A percentile compares a stretch with the other conserved stretches of the same genome.
These are phyloP conservation scores for Lasioglossum lativentre DNA, from an alignment of 2,888 invertebrate species.

Conservation along the genomic window DNA sequence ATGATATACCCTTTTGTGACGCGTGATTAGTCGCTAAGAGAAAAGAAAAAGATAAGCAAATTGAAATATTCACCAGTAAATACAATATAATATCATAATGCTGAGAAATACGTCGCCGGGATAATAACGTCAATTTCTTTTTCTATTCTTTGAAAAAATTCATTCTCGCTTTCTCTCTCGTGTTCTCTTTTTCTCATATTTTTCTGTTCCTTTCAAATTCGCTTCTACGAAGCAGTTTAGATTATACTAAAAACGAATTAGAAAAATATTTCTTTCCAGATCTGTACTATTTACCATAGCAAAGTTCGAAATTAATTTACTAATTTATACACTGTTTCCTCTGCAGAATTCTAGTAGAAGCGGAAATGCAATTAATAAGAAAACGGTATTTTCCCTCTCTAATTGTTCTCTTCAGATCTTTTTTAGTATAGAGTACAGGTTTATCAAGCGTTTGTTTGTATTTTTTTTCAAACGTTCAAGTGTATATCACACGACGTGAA, in stretches of 20 bases:
- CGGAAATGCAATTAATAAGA: slow-evolving; percentile 67
- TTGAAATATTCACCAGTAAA: slow-evolving; percentile 45
- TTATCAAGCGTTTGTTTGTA: slow-evolving; percentile 69
- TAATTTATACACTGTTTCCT: slow-evolving; percentile 50
- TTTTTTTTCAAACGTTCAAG: slow-evolving; percentile 65
- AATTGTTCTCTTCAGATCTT: slow-evolving; percentile 63
- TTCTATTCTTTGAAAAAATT: slow-evolving; percentile 47
- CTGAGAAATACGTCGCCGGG: slow-evolving; percentile 52
- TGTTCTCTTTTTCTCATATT: slow-evolving; percentile 4
- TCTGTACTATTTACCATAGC: slow-evolving; percentile 69
- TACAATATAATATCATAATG: slow-evolving; percentile 59
- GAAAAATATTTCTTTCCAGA: slow-evolving; percentile 71
- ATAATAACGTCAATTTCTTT: slow-evolving; percentile 42
- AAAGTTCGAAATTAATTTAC: slow-evolving; percentile 64
- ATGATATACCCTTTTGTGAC: slow-evolving; percentile 36
- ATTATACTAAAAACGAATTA: slow-evolving; percentile 72
- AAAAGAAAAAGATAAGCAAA: slow-evolving; percentile 34
- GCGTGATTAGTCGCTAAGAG: slow-evolving; percentile 33
- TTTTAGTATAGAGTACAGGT: slow-evolving; percentile 58
- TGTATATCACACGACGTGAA: slow-evolving; percentile 53
- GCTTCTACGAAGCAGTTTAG: slow-evolving; percentile 64
- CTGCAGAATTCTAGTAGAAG: slow-evolving; percentile 62
- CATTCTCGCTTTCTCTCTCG: slow-evolving; percentile 14
- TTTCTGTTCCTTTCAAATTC: slow-evolving; percentile 41
- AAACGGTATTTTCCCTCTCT: slow-evolving; percentile 52